Percentiles rank a stretch among this genome's conserved stretches.
Evolutionary conservation across 1,140 invertebrate species (phyloP).

Genomic region (Drosophila tropicalis): DNA sequence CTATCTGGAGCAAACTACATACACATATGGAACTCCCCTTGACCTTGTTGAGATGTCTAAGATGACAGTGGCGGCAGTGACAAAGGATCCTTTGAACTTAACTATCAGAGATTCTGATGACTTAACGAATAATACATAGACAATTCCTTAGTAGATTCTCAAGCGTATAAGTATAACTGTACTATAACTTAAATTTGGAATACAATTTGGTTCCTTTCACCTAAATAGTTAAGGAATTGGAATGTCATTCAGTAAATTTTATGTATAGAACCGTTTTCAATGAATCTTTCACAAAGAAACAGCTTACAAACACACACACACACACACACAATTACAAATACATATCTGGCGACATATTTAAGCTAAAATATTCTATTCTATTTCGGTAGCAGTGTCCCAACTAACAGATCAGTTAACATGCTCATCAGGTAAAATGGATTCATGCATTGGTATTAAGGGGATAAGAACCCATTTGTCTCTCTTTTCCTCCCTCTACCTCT

Average conservation of each 20-base stretch:
- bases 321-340: not conserved
- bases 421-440: constrained; percentile 5
- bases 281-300: not conserved
- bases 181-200: no score
- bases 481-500: not conserved
- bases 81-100: no score
- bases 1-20: not conserved
- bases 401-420: constrained; percentile 14
- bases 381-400: constrained; percentile 9
- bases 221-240: no score
- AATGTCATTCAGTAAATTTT: no score
- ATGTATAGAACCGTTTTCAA: no score
- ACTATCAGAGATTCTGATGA: no score
- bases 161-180: no score
- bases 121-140: no score
- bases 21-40: not conserved
- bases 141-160: no score
- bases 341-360: constrained; percentile 5
- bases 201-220: no score
- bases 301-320: not conserved
- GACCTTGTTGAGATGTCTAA: no score
- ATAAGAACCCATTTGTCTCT: not conserved
- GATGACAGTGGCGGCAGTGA: no score
- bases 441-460: constrained; percentile 2
- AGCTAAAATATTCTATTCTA: constrained; percentile 8